phyloP scores from a whole-genome alignment of 1,140 invertebrate species.

The Lutraria rhynchaena region DNA sequence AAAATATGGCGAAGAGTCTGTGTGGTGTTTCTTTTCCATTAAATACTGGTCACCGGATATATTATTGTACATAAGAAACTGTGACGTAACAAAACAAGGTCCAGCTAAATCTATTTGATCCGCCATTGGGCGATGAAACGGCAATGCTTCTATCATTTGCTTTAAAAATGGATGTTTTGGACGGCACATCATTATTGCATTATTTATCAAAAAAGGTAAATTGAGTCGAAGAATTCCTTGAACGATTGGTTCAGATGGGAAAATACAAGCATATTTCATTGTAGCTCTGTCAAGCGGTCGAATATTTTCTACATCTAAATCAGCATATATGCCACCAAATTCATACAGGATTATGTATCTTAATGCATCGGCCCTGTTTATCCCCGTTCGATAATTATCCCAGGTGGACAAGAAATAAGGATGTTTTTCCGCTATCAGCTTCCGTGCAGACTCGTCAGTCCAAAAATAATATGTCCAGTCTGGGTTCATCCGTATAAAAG shows the following conservation, averaged over 20 bases:
- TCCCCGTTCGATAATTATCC: slow-evolving; percentile 65
- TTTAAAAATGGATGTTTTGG: no score
- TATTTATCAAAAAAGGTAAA: slow-evolving; percentile 68
- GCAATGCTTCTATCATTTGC: slow-evolving; percentile 64
- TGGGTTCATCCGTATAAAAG: slow-evolving; percentile 76
- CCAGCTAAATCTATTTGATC: background rate
- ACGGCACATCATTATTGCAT: no score
- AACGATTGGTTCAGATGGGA: slow-evolving; percentile 74
- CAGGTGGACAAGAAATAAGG: slow-evolving; percentile 65
- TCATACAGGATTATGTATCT: slow-evolving; percentile 75
- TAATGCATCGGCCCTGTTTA: slow-evolving; percentile 70
- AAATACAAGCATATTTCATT: no score
- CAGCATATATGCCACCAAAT: no score
- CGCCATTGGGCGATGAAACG: slow-evolving; percentile 60
- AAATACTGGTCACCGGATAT: no score
- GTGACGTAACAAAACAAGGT: slow-evolving; percentile 36
- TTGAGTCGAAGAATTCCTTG: slow-evolving; percentile 68
- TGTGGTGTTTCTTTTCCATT: no score
- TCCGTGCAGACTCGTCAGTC: no score
- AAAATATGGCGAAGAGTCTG: slow-evolving; percentile 7
- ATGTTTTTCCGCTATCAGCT: slow-evolving; percentile 65
- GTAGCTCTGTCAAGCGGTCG: slow-evolving; percentile 62
- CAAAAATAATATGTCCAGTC: no score
- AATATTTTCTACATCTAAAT: slow-evolving; percentile 73
- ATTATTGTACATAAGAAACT: slow-evolving; percentile 64